A percentile compares a stretch with the other conserved stretches of the same genome.
Conservation (phyloP, 2,888 invertebrate species). For the Ormyrus thymus region DNA sequence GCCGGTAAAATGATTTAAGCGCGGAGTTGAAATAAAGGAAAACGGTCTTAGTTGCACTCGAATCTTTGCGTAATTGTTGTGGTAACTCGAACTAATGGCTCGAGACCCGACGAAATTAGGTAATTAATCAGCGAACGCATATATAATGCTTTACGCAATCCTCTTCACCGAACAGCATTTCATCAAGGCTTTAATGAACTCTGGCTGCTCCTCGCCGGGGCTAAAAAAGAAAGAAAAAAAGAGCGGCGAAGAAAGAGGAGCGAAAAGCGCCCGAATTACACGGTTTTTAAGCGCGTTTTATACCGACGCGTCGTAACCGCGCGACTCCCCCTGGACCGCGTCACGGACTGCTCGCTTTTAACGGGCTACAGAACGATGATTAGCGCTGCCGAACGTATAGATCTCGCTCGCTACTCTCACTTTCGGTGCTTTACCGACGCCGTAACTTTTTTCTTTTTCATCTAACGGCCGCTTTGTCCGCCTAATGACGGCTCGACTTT, state of each 20-base stretch:
- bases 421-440: slow-evolving; percentile 13
- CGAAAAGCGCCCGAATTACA: neutral
- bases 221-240: neutral
- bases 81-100: too few species aligned
- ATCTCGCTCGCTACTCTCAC: slow-evolving; percentile 10
- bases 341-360: slow-evolving; percentile 3
- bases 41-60: too few species aligned
- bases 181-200: too few species aligned
- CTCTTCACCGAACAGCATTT: too few species aligned
- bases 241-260: neutral
- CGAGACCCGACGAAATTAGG: too few species aligned
- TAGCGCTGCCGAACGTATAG: slow-evolving; percentile 1
- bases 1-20: too few species aligned
- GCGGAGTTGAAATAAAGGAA: too few species aligned
- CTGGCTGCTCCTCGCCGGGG: too few species aligned
- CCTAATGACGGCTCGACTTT: neutral
- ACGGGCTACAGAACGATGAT: slow-evolving; percentile 14
- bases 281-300: slow-evolving; percentile 20
- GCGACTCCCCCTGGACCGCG: neutral
- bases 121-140: too few species aligned
- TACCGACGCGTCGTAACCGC: slow-evolving; percentile 2
- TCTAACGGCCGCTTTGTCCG: neutral
- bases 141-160: too few species aligned
- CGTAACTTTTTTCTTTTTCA: neutral
- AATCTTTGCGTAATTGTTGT: too few species aligned